These are phyloP conservation scores for Glaucopsyche alexis DNA, from an alignment of 2,888 invertebrate genomes.

Conservation along the genomic window DNA sequence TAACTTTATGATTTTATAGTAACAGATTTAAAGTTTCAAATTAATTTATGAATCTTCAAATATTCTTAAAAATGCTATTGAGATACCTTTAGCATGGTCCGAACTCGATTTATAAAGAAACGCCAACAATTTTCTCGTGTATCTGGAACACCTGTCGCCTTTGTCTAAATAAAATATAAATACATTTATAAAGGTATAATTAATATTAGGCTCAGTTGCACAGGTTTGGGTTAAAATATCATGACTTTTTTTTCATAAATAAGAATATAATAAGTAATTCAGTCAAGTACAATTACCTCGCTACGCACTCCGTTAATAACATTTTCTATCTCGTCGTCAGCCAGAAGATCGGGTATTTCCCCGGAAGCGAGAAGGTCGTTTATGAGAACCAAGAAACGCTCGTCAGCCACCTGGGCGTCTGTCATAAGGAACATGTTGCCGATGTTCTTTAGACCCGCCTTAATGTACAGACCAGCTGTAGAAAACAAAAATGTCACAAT, in stretches of 20 bases:
- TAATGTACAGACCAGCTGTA: constrained; percentile 88
- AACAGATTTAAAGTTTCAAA: not conserved
- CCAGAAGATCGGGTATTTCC: constrained; percentile 93
- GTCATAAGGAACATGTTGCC: constrained; percentile 95
- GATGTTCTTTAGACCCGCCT: constrained; percentile 91
- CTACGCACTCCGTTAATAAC: constrained; percentile 87
- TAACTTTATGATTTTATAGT: not conserved
- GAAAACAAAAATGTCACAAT: not conserved
- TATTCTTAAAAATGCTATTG: not conserved
- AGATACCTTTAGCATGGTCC: constrained; percentile 83
- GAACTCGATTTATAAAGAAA: constrained; percentile 94
- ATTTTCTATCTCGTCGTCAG: constrained; percentile 95
- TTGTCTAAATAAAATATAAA: constrained; percentile 74
- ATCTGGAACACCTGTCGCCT: constrained; percentile 89
- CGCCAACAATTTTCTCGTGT: constrained; percentile 96
- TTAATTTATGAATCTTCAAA: not conserved
- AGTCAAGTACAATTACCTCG: constrained; percentile 73
- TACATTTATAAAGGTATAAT: not conserved
- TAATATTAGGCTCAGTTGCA: not conserved
- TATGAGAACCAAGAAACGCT: constrained; percentile 93
- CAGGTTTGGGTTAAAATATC: too few relatives aligned
- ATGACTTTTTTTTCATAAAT: too few relatives aligned
- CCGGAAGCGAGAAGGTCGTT: constrained; percentile 97
- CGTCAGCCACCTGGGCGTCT: constrained; percentile 95
- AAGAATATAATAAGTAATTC: not conserved